These are phyloP conservation scores for Puffinus mauretanicus DNA, from an alignment of 2,113 vertebrate genomes.

Conservation along the genomic window DNA sequence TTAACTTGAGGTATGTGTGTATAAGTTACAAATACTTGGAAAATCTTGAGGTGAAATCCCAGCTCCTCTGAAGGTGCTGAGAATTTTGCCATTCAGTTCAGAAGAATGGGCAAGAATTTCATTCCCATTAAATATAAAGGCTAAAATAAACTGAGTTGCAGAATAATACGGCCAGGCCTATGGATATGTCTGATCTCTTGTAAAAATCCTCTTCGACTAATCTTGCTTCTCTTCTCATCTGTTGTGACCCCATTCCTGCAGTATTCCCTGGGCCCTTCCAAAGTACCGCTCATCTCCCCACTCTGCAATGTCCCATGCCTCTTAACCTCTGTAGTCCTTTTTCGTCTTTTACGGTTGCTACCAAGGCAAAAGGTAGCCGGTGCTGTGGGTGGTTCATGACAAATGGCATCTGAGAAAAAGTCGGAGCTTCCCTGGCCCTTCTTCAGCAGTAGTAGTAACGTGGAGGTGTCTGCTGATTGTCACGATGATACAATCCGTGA, in stretches of 20 bases:
- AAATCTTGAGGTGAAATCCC: neutral
- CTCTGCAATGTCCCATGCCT: neutral
- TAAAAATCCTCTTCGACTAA: neutral
- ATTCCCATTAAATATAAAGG: neutral
- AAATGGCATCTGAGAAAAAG: neutral
- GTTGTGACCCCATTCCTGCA: neutral
- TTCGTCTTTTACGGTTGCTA: neutral
- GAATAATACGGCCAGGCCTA: neutral
- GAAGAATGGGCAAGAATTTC: neutral
- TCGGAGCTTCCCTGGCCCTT: neutral
- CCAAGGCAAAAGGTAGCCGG: neutral
- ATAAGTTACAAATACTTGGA: neutral
- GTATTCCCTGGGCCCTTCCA: neutral
- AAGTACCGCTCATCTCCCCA: neutral
- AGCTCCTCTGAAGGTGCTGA: neutral
- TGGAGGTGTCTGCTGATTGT: neutral
- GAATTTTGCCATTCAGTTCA: neutral
- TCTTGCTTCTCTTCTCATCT: neutral
- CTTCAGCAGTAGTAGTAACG: neutral
- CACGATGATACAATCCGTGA: rapidly evolving
- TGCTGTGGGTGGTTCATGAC: neutral
- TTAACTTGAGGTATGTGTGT: neutral
- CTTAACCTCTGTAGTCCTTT: neutral
- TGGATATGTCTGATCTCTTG: neutral
- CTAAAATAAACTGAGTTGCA: neutral